Evolutionary conservation across 2,888 invertebrate species (phyloP), one percentile per base, ranked within the genome.

Genomic region (Nasonovia ribisnigri): DNA sequence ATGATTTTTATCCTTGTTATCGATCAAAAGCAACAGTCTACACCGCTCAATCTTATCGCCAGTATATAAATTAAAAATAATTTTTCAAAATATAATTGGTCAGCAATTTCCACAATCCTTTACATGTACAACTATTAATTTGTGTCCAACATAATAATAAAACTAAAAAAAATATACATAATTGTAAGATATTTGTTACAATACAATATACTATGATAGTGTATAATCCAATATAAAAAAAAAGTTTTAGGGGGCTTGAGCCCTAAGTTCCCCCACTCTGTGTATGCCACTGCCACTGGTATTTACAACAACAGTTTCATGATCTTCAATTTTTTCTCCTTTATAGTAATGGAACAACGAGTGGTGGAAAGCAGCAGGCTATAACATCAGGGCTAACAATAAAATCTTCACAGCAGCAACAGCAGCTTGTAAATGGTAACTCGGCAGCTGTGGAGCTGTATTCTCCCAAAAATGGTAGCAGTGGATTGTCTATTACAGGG

Each of bases 351-450:
- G 87, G 92, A 92, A 48, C 60, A 92, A 60, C 60, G 3, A 67
- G 42, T 87, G 26, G 88, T 67, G 67, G 48, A 36, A 87, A 92
- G 10, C 92, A 92, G 36, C 87, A 92, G 3, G 26, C 92, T 42
- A 36, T 92, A 46, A 91, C 91, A n/a, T 91, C 91, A 0, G 91
- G 54, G 11, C 10, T 91, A 26, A 36, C 84, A 84, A 42, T 91
- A 46, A 92, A 92, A 87, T 92, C 87, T 29, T 87, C 92, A 42
- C 92, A 91, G 77, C 57, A 57, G 57, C 77, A 77, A 51, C 91
- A 91, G 2, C 93, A 92, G 16, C 77, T 93, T 10, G 90, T 93
- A 42, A 93, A 93, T 90, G 93, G 93, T 13, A 93, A 90, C 48
- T 89, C 93, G 8, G 51, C 29, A 20, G 57, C 93, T 29, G 11